Percentiles rank a stretch among this genome's conserved stretches.
These are phyloP conservation scores for Gymnoscelis rufifasciata DNA, from an alignment of 2,888 invertebrate genomes.

Conservation along the genomic window DNA sequence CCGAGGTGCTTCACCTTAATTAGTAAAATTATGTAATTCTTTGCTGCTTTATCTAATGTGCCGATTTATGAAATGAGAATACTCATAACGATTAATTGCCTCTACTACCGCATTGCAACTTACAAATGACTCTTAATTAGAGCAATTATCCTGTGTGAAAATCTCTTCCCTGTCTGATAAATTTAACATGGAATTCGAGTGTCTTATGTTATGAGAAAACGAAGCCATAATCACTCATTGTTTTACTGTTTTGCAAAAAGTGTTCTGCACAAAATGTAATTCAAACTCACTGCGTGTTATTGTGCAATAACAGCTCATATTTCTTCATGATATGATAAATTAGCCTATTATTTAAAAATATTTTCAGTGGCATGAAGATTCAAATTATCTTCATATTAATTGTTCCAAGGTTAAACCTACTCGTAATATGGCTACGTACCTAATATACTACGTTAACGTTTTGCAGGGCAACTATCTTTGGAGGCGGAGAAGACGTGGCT, in stretches of 20 bases:
- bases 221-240: conserved; percentile 37
- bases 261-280: conserved; percentile 5
- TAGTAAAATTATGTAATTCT: too few relatives aligned
- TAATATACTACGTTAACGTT: too few relatives aligned
- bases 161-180: conserved; percentile 26
- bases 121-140: conserved; percentile 23
- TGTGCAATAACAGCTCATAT: neutral
- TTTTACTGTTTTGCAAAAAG: conserved; percentile 27
- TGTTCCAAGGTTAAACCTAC: neutral
- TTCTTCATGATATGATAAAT: too few relatives aligned
- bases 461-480: conserved; percentile 88
- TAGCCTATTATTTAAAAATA: too few relatives aligned
- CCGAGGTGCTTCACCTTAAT: too few relatives aligned
- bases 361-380: neutral
- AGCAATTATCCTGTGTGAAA: conserved; percentile 25
- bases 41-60: too few relatives aligned
- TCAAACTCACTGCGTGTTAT: neutral
- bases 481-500: conserved; percentile 95
- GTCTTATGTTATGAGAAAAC: conserved; percentile 40
- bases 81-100: conserved; percentile 11
- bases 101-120: conserved; percentile 10
- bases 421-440: conserved; percentile 7
- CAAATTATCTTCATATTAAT: neutral
- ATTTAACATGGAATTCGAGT: conserved; percentile 35
- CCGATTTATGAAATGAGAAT: too few relatives aligned